phyloP scores from a whole-genome alignment of 2,113 vertebrate genomes.

The Equus przewalskii region DNA sequence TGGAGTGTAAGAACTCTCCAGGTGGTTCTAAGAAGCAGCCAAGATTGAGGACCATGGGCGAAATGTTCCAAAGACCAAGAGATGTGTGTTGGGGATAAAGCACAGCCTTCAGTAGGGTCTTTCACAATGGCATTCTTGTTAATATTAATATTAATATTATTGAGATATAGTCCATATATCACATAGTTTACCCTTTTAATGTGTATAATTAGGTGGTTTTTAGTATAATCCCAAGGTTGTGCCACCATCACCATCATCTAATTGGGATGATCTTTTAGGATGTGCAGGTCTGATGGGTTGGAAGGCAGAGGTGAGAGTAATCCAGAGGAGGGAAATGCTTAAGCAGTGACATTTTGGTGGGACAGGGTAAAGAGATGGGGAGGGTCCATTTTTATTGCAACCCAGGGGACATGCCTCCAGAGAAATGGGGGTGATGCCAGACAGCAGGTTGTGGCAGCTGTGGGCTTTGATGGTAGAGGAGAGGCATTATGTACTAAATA shows the following conservation, averaged over 20 bases:
- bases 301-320: neutral
- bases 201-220: neutral
- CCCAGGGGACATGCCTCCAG: neutral
- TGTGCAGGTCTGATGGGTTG: neutral
- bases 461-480: neutral
- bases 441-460: neutral
- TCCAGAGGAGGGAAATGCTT: neutral
- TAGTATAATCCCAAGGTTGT: neutral
- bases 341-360: neutral
- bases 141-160: neutral
- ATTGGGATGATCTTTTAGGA: neutral
- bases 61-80: neutral
- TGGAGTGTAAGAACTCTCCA: neutral
- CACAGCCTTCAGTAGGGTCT: neutral
- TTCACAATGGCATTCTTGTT: neutral
- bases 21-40: neutral
- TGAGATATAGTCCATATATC: neutral
- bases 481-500: neutral
- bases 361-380: neutral
- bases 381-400: neutral
- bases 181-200: neutral
- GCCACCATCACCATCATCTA: neutral
- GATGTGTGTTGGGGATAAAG: neutral
- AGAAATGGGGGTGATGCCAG: neutral
- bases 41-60: neutral